Conservation (phyloP, 2,113 vertebrate species). For the Lampris megalopsis region DNA sequence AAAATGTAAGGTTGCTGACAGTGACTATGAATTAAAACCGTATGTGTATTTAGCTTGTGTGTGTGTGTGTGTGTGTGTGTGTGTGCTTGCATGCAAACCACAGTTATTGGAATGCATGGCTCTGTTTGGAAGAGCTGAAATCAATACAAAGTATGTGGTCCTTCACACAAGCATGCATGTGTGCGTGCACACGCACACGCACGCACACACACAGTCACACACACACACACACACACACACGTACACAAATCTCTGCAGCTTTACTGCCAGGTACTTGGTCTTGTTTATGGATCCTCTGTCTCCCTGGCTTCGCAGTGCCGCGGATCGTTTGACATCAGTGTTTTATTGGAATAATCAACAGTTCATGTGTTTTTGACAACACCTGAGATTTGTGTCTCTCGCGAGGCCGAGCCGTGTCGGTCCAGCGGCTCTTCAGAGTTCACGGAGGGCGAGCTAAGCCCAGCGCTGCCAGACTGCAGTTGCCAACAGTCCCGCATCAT, state of each 20-base stretch:
- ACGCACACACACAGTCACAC: background rate
- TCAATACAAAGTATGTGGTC: constrained; percentile 16
- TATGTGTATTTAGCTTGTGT: constrained; percentile 30
- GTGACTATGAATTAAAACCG: constrained; percentile 65
- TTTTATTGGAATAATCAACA: no score
- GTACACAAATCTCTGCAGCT: background rate
- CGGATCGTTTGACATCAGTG: no score
- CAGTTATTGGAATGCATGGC: constrained; percentile 60
- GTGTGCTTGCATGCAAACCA: constrained; percentile 31
- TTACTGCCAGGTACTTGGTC: no score
- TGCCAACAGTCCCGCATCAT: no score
- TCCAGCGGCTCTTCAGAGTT: no score
- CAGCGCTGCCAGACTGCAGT: no score
- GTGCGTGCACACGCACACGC: constrained; percentile 1
- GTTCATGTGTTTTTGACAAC: no score
- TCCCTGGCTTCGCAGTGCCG: no score
- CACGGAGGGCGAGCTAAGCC: no score
- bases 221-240: background rate
- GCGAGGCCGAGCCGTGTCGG: no score
- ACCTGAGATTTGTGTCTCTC: no score
- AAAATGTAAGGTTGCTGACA: constrained; percentile 65
- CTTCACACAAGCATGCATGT: constrained; percentile 19
- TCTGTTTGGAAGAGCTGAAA: constrained; percentile 47
- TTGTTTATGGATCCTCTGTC: no score
- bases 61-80: constrained; percentile 38